Percentiles rank a stretch among this genome's conserved stretches.
phyloP scores from a whole-genome alignment of 2,888 invertebrate species.

The Stegophylla sp. region DNA sequence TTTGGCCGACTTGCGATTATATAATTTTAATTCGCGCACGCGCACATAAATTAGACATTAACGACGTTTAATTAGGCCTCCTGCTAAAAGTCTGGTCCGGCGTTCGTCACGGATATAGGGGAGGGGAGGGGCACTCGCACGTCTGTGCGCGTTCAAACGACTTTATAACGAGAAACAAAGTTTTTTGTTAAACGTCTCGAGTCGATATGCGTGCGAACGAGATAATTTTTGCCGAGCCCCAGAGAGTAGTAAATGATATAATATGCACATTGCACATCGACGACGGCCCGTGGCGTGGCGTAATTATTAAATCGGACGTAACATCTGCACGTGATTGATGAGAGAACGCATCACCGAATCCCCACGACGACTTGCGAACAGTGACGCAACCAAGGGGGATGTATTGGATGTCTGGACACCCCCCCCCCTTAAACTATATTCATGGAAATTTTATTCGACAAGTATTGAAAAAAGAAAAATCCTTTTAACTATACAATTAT shows the following conservation, averaged over 20 bases:
- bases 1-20: no score
- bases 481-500: no score
- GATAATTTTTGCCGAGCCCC: conserved; percentile 39
- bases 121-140: background rate
- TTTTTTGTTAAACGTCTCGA: conserved; percentile 50
- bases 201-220: conserved; percentile 37
- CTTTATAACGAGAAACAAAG: conserved; percentile 41
- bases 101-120: no score
- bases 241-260: no score
- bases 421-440: no score
- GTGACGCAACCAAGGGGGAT: no score
- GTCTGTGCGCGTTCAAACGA: conserved; percentile 31
- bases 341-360: conserved; percentile 23
- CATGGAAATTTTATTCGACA: no score
- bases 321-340: conserved; percentile 58
- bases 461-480: no score
- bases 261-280: no score
- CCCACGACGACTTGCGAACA: background rate
- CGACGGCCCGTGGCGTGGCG: background rate
- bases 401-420: no score
- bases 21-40: no score
- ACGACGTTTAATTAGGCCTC: conserved; percentile 46
- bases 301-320: conserved; percentile 55
- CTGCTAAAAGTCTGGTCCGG: conserved; percentile 2
- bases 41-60: conserved; percentile 20